Evolutionary conservation across 92 coral and sea anemone species (phyloP).

Genomic region (Umimayanthus kanabou): DNA sequence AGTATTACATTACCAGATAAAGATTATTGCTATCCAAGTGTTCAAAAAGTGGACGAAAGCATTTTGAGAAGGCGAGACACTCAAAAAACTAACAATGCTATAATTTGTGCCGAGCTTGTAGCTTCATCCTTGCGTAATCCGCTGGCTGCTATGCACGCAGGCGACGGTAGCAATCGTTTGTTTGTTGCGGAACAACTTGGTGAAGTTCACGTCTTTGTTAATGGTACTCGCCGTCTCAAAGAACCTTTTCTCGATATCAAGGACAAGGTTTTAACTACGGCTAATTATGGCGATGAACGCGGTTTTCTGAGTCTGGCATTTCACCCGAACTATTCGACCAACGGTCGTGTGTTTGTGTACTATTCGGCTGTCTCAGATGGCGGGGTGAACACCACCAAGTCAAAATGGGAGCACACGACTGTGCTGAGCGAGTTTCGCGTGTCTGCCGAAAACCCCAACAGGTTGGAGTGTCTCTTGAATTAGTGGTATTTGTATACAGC

Average conservation of each 20-base stretch:
- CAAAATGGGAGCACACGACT: neutral
- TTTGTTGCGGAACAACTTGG: constrained; percentile 90
- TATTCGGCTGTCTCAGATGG: constrained; percentile 46
- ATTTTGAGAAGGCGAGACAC: constrained; percentile 50
- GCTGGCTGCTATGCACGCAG: constrained; percentile 81
- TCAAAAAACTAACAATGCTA: constrained; percentile 54
- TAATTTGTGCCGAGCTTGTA: constrained; percentile 77
- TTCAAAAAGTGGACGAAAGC: constrained; percentile 58
- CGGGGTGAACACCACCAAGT: neutral
- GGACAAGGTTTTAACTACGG: constrained; percentile 65
- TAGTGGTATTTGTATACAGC: neutral
- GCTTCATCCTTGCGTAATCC: constrained; percentile 80
- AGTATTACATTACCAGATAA: constrained; percentile 52
- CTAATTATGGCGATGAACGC: constrained; percentile 79
- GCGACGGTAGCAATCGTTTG: constrained; percentile 78
- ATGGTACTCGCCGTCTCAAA: constrained; percentile 44
- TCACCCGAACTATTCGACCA: constrained; percentile 72
- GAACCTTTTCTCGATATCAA: constrained; percentile 76
- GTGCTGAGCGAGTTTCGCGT: constrained; percentile 57
- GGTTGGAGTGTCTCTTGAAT: constrained; percentile 23
- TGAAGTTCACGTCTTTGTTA: constrained; percentile 64
- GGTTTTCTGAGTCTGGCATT: constrained; percentile 84
- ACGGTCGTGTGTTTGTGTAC: constrained; percentile 85
- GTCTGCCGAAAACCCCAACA: constrained; percentile 38
- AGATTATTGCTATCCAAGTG: constrained; percentile 86